Evolutionary conservation across 2,113 vertebrate species (phyloP).

Genomic region (Equus przewalskii): DNA sequence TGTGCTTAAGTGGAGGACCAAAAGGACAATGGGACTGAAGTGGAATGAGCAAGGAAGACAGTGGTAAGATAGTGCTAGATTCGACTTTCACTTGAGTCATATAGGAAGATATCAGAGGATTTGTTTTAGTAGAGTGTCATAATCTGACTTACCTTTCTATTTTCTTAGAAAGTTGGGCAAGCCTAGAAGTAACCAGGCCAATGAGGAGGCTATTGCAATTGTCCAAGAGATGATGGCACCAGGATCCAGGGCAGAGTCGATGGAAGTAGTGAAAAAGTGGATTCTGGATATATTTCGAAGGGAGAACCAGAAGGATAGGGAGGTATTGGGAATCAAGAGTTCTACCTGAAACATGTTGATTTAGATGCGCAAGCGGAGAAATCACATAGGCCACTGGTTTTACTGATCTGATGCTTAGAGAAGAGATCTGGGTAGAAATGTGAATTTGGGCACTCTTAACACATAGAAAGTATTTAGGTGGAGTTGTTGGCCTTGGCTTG

Average conservation of each 20-base stretch:
- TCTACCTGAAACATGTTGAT: not conserved
- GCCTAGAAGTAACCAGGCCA: not conserved
- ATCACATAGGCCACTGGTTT: not conserved
- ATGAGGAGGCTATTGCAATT: not conserved
- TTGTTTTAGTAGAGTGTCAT: not conserved
- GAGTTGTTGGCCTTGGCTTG: not conserved
- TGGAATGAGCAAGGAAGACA: not conserved
- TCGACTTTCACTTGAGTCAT: not conserved
- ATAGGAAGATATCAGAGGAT: not conserved
- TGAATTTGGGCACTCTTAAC: not conserved
- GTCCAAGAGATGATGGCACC: not conserved
- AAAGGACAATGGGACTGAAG: too few species aligned
- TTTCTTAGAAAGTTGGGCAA: not conserved
- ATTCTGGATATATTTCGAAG: not conserved
- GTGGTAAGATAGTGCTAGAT: not conserved
- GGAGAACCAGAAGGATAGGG: not conserved
- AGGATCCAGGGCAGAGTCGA: not conserved
- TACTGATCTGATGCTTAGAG: not conserved
- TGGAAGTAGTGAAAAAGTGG: not conserved
- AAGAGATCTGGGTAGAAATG: not conserved
- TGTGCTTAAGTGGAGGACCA: not conserved
- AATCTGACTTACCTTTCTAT: not conserved
- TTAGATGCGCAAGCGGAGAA: not conserved
- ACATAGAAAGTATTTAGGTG: not conserved
- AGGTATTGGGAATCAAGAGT: not conserved